Base-by-base conservation (phyloP, 2,797 vertebrate genomes). In the Coregonus ussuriensis region DNA sequence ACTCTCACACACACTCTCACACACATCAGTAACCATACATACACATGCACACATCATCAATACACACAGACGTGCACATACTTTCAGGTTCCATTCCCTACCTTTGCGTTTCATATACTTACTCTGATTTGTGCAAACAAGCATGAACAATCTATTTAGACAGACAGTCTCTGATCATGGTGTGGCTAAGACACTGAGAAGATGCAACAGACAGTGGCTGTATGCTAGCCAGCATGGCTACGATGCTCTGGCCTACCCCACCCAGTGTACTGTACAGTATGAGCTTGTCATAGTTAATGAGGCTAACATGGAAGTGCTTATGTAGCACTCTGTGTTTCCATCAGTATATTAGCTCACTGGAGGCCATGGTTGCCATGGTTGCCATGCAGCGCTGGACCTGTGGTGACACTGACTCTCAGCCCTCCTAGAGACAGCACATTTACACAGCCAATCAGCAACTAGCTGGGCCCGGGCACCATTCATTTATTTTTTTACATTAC, bases 361-460 rank as follows among this genome's bases (percentile, higher is more conserved):
- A 75, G 80, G 84, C 81, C 72, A 78, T 85, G 80, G 25, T 25
- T 25, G 25, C 25, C 25, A 25, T 25, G 25, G 90, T 92, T 92
- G 89, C 91, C 90, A 91, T 92, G 91, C 91, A 89, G 91, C 83
- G 78, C 78, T 85, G 87, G 89, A 90, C 90, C 81, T 82, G 79
- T 79, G n/a, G 31, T 33, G 31, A 33, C 31, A 33, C 90, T 88
- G 80, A 88, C 82, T 67, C 85, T 75, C 82, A 86, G 81, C 87
- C 80, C 81, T 82, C 78, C 80, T 33, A 33, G 16, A 18, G 56
- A 59, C 16, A 59, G n/a, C 56, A 11, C 41, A 47, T 3, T 47
- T 47, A 47, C 41, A 47, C 41, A 47, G 9, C 41, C 41, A 47
- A 47, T 47, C 41, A 47, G 41, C 41, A 47, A 47, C 41, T 47